Base-by-base conservation (phyloP, 2,797 vertebrate genomes). In the Myotis findleyi region DNA sequence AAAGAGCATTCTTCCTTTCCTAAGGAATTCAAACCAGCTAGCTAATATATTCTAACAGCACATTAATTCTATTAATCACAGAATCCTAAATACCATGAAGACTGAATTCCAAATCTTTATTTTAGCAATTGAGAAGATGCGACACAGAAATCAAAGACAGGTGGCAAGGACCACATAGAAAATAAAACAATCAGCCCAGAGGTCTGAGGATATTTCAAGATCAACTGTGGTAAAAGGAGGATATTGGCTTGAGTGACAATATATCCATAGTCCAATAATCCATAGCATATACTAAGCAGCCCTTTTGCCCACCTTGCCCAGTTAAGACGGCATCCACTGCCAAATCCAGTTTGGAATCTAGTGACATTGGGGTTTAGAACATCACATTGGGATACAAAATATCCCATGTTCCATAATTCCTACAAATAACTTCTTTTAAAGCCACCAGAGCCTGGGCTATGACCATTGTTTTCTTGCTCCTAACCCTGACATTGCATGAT, bases 21-120 rank as follows among this genome's bases (percentile, higher is more conserved):
- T 72, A 16, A 69, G 59, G 27, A 94, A 89, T 94, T 68, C 47
- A 80, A 93, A 51, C 10, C 20, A 44, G 6, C n/a, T 36, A 88
- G 33, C 7, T 94, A 49, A 69, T 53, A 47, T 0, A 68, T 33
- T 11, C 23, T 80, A 77, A 73, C 0, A 44, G 23, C 27, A 53
- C 71, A 51, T 30, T 44, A 53, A 82, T 71, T 89, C 18, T 41
- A 53, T 20, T 69, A 23, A 81, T 33, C 53, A 51, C 20, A 38
- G 9, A 87, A 44, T 8, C 1, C 14, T 23, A 44, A 82, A 33
- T 75, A 47, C 5, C 3, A 77, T 13, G 30, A 77, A 86, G 27
- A 41, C 1, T 1, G 81, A 36, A 72, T 62, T 59, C 5, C 30
- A 94, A 68, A 62, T 62, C 4, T 81, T 84, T 71, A 36, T 47